A percentile compares a stretch with the other conserved stretches of the same genome.
Conservation (phyloP, 37 sponge, comb jelly and placozoan species). For the Lycopodina hypogea region DNA sequence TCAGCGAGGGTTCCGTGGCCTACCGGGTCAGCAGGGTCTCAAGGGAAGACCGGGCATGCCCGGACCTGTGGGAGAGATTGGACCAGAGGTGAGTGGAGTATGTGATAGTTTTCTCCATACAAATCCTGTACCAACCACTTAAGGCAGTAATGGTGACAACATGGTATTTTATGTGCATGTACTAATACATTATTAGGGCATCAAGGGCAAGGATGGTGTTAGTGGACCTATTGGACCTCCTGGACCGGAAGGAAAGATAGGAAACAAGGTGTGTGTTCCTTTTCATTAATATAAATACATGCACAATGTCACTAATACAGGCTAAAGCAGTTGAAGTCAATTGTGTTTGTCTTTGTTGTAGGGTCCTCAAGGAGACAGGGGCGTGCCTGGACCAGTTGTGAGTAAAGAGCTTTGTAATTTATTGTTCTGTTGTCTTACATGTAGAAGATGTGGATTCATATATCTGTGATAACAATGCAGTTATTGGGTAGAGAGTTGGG, state of each 20-base stretch:
- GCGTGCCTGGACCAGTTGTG: conserved; percentile 22
- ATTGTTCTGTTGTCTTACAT: too few relatives aligned
- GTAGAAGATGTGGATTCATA: too few relatives aligned
- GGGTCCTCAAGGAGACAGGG: conserved; percentile 40
- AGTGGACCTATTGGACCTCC: conserved; percentile 51
- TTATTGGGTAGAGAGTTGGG: too few relatives aligned
- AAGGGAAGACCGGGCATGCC: conserved; percentile 31
- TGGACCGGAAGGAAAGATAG: conserved; percentile 51
- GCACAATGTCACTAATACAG: too few relatives aligned
- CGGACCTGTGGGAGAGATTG: conserved; percentile 19
- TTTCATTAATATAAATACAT: too few relatives aligned
- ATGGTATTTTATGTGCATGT: background rate
- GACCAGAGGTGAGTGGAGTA: conserved; percentile 16
- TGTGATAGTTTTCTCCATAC: too few relatives aligned
- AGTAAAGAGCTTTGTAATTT: conserved; percentile 22
- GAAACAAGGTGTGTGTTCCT: conserved; percentile 26
- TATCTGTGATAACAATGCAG: too few relatives aligned
- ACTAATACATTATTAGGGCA: conserved; percentile 42
- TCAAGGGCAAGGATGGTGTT: conserved; percentile 48
- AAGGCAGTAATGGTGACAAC: background rate
- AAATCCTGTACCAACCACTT: conserved; percentile 18
- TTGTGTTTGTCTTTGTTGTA: conserved; percentile 8
- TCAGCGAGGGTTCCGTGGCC: conserved; percentile 32
- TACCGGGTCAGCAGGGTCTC: background rate
- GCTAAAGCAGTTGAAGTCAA: too few relatives aligned